Evolutionary conservation across 1,140 invertebrate genomes (phyloP).

Genomic region (Protaetia brevitarsis): DNA sequence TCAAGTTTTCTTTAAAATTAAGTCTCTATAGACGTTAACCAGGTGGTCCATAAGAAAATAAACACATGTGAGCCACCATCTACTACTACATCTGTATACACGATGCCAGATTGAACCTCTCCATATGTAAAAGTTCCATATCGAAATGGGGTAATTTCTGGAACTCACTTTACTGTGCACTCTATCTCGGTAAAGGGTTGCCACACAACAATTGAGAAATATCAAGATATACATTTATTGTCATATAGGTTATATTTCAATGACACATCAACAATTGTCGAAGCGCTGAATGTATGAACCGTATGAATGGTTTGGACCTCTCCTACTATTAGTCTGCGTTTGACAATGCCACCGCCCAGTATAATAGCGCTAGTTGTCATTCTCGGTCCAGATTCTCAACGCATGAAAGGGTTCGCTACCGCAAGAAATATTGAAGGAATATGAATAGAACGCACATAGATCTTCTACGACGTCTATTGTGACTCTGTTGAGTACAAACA

Average conservation of each 20-base stretch:
- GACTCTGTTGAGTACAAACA: constrained; percentile 2
- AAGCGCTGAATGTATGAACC: neutral
- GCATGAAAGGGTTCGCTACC: neutral
- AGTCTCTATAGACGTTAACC: no score
- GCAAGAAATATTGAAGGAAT: neutral
- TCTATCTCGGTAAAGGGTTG: neutral
- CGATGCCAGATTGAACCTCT: neutral
- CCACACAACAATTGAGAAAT: constrained; percentile 3
- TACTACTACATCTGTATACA: neutral
- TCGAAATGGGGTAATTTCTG: neutral
- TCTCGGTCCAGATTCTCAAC: neutral
- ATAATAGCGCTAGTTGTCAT: constrained; percentile 8
- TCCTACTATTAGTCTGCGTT: neutral
- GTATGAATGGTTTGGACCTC: neutral
- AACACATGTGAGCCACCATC: neutral
- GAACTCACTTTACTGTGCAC: neutral
- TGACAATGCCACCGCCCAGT: neutral
- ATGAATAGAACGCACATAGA: neutral
- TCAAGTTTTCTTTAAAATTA: no score
- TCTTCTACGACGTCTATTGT: constrained; percentile 2
- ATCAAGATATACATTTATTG: constrained; percentile 14
- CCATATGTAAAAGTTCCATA: neutral
- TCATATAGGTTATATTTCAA: constrained; percentile 16
- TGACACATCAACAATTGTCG: neutral
- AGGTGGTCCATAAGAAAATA: no score